Base-by-base conservation (phyloP, 2,113 vertebrate species). In the Neoarius graeffei region DNA sequence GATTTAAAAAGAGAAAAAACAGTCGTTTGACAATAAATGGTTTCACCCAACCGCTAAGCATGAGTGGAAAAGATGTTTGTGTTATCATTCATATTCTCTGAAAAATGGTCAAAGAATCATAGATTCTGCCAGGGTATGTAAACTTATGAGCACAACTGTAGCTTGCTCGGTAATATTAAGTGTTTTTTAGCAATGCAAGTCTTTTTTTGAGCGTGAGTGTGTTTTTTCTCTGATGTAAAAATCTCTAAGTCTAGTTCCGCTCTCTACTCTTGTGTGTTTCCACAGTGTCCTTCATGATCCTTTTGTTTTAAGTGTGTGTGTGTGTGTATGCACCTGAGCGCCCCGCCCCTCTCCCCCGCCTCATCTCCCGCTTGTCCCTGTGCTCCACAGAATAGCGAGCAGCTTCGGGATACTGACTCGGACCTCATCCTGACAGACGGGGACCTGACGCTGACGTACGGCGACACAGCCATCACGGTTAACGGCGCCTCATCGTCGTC, bases 391-490 rank as follows among this genome's bases (percentile, higher is more conserved):
- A 98, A 97, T 93, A 96, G 97, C 52, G 98, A 99, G 90, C 97
- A 97, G 79, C 95, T 98, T 89, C 93, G 95, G 93, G 97, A 99
- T 83, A 96, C 96, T 8, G 97, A 99, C 94, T 96, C 97, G 1
- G 98, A 99, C 92, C 96, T 99, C 91, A 97, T 99, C 91, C 94
- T 96, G 73, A 97, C 95, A 0, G 98, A 99, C 30, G 95, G 96
- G 7, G 98, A 99, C 93, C 96, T 99, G 90, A 96, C 97, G 0
- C 94, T 99, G 92, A 97, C 96, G n/a, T 99, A 98, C 0, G 98
- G 97, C 0, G 98, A 99, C 90, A 96, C 96, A 1, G 95, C 97
- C 89, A 96, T 99, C 94, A 97, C 97, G 5, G 96, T 98, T 8
- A 98, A 99, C 0, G 98, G 98, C 74, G 97, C 90, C 30, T 90